phyloP scores from a whole-genome alignment of 2,888 invertebrate species.

The Heliconius cydno region DNA sequence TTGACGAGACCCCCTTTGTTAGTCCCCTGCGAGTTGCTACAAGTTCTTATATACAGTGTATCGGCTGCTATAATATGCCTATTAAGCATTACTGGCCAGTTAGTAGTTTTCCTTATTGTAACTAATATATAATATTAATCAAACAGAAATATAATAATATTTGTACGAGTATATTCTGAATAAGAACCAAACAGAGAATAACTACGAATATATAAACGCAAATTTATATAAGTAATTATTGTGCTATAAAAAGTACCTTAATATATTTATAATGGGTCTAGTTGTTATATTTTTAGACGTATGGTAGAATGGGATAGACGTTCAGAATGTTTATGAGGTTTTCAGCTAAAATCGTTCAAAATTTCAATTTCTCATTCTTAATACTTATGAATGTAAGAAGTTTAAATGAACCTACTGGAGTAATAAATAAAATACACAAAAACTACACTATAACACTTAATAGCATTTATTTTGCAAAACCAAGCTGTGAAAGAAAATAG shows the following conservation, averaged over 20 bases:
- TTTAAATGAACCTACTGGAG: background rate
- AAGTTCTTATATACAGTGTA: constrained; percentile 44
- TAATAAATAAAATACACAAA: background rate
- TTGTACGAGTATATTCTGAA: background rate
- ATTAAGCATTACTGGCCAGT: constrained; percentile 15
- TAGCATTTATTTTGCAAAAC: background rate
- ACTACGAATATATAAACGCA: background rate
- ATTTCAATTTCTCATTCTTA: background rate
- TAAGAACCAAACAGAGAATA: background rate
- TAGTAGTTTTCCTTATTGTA: constrained; percentile 1
- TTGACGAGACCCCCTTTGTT: constrained; percentile 59
- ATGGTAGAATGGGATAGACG: background rate
- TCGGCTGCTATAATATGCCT: constrained; percentile 32
- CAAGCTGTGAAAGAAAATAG: constrained; percentile 6
- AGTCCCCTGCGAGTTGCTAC: constrained; percentile 54
- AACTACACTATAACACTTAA: constrained; percentile 3
- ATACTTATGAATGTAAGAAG: background rate
- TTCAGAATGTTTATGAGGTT: background rate
- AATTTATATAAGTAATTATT: background rate
- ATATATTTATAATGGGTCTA: too few relatives aligned
- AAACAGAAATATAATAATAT: background rate
- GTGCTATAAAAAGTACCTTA: too few relatives aligned
- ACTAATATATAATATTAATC: background rate
- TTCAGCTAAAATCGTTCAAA: background rate
- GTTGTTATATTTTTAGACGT: too few relatives aligned